Conservation (phyloP, 2,113 vertebrate genomes). For the Pituophis catenifer region DNA sequence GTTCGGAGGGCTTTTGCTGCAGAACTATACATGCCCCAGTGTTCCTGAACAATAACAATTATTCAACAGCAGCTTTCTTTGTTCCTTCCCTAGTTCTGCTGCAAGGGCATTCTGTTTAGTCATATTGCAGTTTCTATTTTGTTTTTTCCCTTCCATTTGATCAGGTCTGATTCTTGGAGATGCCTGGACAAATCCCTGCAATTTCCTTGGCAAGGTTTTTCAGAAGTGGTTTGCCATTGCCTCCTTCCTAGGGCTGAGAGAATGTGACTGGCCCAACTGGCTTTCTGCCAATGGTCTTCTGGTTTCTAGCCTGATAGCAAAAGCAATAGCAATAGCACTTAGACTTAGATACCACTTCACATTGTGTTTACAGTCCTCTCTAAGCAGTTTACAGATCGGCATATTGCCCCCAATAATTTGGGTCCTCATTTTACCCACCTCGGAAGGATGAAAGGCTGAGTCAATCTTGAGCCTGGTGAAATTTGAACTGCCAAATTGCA, state of each 20-base stretch:
- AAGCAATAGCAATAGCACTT: too few relatives aligned
- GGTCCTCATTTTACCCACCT: too few relatives aligned
- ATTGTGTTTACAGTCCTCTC: too few relatives aligned
- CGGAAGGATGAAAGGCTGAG: too few relatives aligned
- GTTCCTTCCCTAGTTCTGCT: not conserved
- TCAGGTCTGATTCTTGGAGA: not conserved
- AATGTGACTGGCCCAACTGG: not conserved
- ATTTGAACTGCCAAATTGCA: too few relatives aligned
- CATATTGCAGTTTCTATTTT: conserved; percentile 20
- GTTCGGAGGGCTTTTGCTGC: conserved; percentile 49
- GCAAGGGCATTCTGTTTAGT: conserved; percentile 22
- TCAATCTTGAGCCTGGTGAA: too few relatives aligned
- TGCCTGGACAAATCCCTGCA: not conserved
- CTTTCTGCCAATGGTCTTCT: not conserved
- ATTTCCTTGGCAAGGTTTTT: not conserved
- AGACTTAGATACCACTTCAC: too few relatives aligned
- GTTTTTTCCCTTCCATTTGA: not conserved
- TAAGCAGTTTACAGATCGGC: too few relatives aligned
- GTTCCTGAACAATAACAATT: conserved; percentile 47
- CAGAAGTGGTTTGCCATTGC: not conserved
- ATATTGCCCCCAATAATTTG: too few relatives aligned
- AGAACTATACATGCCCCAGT: conserved; percentile 37
- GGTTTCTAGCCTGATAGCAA: not conserved
- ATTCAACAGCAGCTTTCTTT: conserved; percentile 41
- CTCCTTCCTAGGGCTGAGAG: not conserved